A percentile compares a stretch with the other conserved stretches of the same genome.
Evolutionary conservation across 2,113 vertebrate species (phyloP).

Genomic region (Oenanthe oenanthe): DNA sequence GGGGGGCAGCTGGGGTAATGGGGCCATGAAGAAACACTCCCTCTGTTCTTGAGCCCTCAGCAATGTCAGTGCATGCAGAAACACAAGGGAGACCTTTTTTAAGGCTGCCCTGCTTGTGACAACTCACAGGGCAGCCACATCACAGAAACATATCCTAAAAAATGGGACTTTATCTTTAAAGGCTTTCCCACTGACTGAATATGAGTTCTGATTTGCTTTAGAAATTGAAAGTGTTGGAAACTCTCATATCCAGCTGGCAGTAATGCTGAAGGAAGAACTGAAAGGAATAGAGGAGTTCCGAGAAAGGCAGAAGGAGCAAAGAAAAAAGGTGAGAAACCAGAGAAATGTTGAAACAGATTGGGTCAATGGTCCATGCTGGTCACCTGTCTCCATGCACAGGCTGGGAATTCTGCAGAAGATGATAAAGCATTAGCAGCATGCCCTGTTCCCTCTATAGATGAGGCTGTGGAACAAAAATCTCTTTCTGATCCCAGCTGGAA

Average conservation of each 20-base stretch:
- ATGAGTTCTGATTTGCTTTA: slow-evolving; percentile 60
- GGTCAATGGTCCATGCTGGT: not conserved
- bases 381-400: not conserved
- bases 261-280: slow-evolving; percentile 86
- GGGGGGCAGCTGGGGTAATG: not conserved
- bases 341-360: not conserved
- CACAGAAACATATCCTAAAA: not conserved
- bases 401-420: not conserved
- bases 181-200: not conserved
- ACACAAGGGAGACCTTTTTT: not conserved
- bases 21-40: not conserved
- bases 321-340: slow-evolving; percentile 84
- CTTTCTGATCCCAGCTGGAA: slow-evolving; percentile 14
- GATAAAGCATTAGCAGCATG: not conserved
- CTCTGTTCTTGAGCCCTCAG: not conserved
- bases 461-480: not conserved
- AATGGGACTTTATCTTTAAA: not conserved
- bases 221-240: slow-evolving; percentile 92
- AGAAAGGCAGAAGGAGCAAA: slow-evolving; percentile 93
- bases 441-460: not conserved
- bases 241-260: slow-evolving; percentile 88
- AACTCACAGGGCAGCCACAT: not conserved
- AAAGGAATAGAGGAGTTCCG: slow-evolving; percentile 90
- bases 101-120: not conserved
- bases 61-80: not conserved